Evolutionary conservation across 2,888 invertebrate species (phyloP).

Genomic region (Pseudococcus longispinus): DNA sequence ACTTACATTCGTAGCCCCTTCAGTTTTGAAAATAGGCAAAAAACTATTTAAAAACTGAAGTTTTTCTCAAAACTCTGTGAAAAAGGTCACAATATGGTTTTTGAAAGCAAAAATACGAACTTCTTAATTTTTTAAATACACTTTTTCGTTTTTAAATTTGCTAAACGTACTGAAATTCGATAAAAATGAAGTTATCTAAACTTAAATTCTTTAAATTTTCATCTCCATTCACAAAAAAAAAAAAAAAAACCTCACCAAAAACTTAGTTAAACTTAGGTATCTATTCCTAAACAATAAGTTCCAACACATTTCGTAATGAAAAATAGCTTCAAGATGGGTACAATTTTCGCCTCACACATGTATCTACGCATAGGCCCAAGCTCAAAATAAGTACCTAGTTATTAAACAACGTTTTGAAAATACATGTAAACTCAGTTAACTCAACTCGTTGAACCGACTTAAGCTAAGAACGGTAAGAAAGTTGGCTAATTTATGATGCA

Average conservation of each 20-base stretch:
- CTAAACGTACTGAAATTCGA: too few species aligned
- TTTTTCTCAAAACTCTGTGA: too few species aligned
- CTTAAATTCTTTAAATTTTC: too few species aligned
- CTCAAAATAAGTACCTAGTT: background rate
- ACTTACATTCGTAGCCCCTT: too few species aligned
- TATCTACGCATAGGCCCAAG: background rate
- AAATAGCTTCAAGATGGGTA: background rate
- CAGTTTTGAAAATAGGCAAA: too few species aligned
- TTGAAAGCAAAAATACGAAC: too few species aligned
- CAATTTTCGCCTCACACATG: background rate
- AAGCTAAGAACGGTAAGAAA: background rate
- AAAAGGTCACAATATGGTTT: too few species aligned
- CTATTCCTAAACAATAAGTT: background rate
- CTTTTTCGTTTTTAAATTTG: too few species aligned
- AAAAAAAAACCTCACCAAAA: background rate
- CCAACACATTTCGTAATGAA: background rate
- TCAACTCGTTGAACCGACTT: background rate
- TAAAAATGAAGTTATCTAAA: too few species aligned
- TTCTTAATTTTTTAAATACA: too few species aligned
- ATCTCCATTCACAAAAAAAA: background rate
- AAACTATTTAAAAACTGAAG: too few species aligned
- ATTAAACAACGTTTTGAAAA: background rate
- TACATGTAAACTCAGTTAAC: background rate
- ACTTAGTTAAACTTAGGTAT: background rate
- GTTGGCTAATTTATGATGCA: background rate